phyloP scores from a whole-genome alignment of 2,797 vertebrate species.

The Prunella strophiata region DNA sequence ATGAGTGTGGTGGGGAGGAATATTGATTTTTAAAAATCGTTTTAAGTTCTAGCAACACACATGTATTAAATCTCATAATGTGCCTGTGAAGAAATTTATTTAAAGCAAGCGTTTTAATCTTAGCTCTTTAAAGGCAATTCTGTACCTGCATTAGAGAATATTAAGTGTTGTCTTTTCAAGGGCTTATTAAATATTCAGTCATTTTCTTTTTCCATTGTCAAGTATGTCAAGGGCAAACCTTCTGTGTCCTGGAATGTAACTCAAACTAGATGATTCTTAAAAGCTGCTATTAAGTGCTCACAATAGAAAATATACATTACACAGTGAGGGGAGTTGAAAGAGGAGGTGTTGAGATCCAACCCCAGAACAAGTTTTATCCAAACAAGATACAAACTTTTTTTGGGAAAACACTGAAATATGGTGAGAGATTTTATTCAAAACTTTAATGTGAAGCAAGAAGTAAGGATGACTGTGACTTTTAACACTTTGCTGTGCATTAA shows the following conservation, averaged over 20 bases:
- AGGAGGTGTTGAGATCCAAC: not conserved
- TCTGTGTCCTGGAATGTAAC: constrained; percentile 35
- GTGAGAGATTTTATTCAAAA: not conserved
- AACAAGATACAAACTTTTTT: not conserved
- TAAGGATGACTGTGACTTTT: not conserved
- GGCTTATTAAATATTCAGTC: constrained; percentile 74
- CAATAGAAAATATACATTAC: not conserved
- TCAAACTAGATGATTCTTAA: constrained; percentile 26
- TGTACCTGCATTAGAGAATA: constrained; percentile 56
- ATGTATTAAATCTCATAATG: not conserved
- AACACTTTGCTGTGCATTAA: not conserved
- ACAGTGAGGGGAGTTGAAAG: not conserved
- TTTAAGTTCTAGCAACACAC: not conserved
- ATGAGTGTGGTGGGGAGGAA: not conserved
- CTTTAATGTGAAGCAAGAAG: not conserved
- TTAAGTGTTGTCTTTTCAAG: constrained; percentile 68
- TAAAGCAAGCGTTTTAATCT: not conserved
- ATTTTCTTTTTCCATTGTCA: constrained; percentile 52
- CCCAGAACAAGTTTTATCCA: not conserved
- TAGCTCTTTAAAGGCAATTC: constrained; percentile 41
- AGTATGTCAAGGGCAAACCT: constrained; percentile 61
- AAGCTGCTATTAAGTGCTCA: constrained; percentile 31
- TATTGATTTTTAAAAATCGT: not conserved
- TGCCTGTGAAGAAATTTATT: not conserved
- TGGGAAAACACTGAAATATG: not conserved